These are phyloP conservation scores for Leucopsar rothschildi DNA, from an alignment of 2,113 vertebrate genomes.

Conservation along the genomic window DNA sequence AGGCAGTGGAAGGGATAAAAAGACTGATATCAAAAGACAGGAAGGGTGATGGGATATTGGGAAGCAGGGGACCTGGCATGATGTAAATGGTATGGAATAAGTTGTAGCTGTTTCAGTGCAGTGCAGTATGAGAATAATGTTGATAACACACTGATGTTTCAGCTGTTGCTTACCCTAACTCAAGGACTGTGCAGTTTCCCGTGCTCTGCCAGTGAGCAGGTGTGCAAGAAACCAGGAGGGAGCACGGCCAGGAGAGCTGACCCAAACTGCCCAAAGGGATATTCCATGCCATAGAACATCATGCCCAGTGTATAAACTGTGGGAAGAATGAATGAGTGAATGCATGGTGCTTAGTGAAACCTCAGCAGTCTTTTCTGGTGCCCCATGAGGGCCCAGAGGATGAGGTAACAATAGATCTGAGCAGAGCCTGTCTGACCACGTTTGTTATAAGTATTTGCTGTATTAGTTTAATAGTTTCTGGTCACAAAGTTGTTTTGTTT, in stretches of 20 bases:
- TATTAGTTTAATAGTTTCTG: neutral
- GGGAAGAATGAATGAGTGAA: neutral
- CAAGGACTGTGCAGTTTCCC: neutral
- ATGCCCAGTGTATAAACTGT: neutral
- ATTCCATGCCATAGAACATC: neutral
- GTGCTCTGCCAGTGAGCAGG: neutral
- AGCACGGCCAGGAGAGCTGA: neutral
- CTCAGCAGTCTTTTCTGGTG: neutral
- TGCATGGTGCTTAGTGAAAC: neutral
- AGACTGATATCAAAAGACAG: neutral
- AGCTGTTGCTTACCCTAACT: neutral
- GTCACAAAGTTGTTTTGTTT: neutral
- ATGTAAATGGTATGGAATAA: too few relatives aligned
- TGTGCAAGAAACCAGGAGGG: neutral
- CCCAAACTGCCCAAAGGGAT: neutral
- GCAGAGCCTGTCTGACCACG: neutral
- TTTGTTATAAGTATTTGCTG: neutral
- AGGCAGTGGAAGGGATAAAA: neutral
- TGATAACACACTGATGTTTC: neutral
- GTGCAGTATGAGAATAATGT: neutral
- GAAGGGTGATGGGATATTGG: neutral
- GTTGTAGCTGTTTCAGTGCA: neutral
- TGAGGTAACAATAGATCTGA: neutral
- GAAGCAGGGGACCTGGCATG: neutral
- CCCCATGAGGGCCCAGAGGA: fast-evolving